Conservation (phyloP, 64 coral and sea anemone genomes). For the Montipora foliosa region DNA sequence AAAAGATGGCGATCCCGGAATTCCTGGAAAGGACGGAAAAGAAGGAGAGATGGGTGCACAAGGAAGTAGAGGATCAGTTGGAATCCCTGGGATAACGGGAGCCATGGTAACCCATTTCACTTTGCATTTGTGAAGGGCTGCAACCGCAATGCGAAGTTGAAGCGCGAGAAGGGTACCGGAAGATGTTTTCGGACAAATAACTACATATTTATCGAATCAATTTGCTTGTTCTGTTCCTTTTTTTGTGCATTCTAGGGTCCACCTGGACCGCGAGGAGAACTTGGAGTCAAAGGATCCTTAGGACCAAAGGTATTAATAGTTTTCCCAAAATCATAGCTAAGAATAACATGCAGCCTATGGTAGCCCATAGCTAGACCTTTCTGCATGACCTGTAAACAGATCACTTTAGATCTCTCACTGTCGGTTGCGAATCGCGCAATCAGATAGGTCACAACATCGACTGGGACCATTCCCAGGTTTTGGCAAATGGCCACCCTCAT, state of each 20-base stretch:
- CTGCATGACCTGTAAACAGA: no score
- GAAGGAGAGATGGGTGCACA: slow-evolving; percentile 6
- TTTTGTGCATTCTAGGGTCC: neutral
- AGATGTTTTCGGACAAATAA: neutral
- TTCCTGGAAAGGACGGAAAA: slow-evolving; percentile 16
- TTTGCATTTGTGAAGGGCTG: neutral
- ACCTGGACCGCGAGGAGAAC: neutral
- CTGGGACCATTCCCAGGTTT: no score
- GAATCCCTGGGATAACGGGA: slow-evolving; percentile 12
- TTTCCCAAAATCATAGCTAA: neutral
- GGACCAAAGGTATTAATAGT: slow-evolving; percentile 3
- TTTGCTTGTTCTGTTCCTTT: neutral
- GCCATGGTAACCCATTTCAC: neutral
- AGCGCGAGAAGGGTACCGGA: neutral
- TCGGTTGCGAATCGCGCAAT: no score
- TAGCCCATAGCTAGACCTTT: no score
- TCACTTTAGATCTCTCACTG: no score
- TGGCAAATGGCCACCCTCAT: no score
- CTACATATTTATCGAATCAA: neutral
- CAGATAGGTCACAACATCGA: no score
- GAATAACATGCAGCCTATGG: no score
- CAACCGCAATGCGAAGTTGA: no score
- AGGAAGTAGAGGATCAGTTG: neutral
- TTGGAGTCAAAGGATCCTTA: neutral
- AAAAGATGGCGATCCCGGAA: slow-evolving; percentile 10